Percentiles rank a stretch among this genome's conserved stretches.
phyloP scores from a whole-genome alignment of 2,888 invertebrate species.

The Lepeophtheirus nordmannii region DNA sequence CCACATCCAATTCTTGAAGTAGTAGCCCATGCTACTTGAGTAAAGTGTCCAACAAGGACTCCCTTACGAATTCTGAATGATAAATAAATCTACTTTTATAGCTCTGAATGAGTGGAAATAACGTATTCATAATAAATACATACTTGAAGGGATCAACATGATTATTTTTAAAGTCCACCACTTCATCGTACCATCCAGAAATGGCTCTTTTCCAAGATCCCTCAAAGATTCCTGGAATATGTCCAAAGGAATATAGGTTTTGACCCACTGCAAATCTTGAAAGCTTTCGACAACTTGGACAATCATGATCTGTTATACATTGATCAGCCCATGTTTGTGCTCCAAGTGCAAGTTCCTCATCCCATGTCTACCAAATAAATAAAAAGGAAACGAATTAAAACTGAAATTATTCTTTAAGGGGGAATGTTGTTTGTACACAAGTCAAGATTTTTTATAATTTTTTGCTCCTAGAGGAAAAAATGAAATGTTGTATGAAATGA shows the following conservation, averaged over 20 bases:
- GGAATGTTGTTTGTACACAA: too few relatives aligned
- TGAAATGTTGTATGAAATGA: too few relatives aligned
- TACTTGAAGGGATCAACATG: slow-evolving; percentile 30
- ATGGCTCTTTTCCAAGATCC: slow-evolving; percentile 31
- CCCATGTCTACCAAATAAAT: slow-evolving; percentile 31
- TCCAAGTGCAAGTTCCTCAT: slow-evolving; percentile 33
- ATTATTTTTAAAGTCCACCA: slow-evolving; percentile 29
- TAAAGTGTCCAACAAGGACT: slow-evolving; percentile 34
- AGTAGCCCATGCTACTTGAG: slow-evolving; percentile 70
- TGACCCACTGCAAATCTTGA: slow-evolving; percentile 29
- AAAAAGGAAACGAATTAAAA: too few relatives aligned
- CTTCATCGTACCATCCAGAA: slow-evolving; percentile 32
- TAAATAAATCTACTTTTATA: neutral
- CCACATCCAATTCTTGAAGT: slow-evolving; percentile 73
- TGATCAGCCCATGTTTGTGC: slow-evolving; percentile 36
- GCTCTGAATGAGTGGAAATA: too few relatives aligned
- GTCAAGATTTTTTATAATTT: too few relatives aligned
- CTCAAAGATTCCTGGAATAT: slow-evolving; percentile 29
- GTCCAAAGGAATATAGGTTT: slow-evolving; percentile 31
- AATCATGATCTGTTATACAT: slow-evolving; percentile 32
- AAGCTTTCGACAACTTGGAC: slow-evolving; percentile 28
- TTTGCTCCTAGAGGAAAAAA: too few relatives aligned
- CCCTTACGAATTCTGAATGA: neutral
- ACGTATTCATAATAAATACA: slow-evolving; percentile 4
- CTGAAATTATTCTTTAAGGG: too few relatives aligned